Evolutionary conservation across 2,113 vertebrate species (phyloP), one percentile per base, ranked within the genome.

Genomic region (Rhineura floridana): DNA sequence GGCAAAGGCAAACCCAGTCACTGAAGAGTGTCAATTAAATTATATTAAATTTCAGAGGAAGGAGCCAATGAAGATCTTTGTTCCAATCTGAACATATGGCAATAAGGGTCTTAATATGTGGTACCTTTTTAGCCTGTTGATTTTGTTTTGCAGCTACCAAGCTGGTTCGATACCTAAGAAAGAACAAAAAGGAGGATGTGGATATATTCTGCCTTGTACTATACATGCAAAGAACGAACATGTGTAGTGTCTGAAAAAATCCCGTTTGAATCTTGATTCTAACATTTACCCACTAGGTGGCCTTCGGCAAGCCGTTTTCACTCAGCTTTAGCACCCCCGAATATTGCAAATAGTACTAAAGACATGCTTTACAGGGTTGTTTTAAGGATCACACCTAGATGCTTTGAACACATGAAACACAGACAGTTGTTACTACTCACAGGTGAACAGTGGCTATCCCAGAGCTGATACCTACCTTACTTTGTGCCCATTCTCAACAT

Each of bases 81-180:
- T 8, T 42, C 36, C 36, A 12, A 28, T 76, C 59, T 55, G 36
- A 25, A 67, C 23, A 83, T 4, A 21, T 36, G 15, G 6, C 63
- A 70, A 7, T 21, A 46, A 19, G 17, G 4, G 23, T 21, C n/a
- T 65, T 83, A 90, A 33, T 8, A 50, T 79, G 48, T 75, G 77
- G 84, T 98, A 99, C 99, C 98, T 97, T 96, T 91, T 93, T 96
- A 87, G 91, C 78, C 88, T 90, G 92, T 8, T 97, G 97, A 87
- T 98, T 97, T 93, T 94, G 95, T 96, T 99, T 99, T 79, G 98
- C 98, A 87, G 98, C 97, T 59, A 94, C 93, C 94, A 99, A 93
- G 94, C 98, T 99, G 87, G 95, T 88, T 93, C 97, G 97, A 96
- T 98, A 99, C 86, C 98, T 99, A 90, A 89, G 42, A 11, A 76